Percentiles rank a stretch among this genome's conserved stretches.
phyloP scores from a whole-genome alignment of 2,888 invertebrate species.

The Melitaea athalia region DNA sequence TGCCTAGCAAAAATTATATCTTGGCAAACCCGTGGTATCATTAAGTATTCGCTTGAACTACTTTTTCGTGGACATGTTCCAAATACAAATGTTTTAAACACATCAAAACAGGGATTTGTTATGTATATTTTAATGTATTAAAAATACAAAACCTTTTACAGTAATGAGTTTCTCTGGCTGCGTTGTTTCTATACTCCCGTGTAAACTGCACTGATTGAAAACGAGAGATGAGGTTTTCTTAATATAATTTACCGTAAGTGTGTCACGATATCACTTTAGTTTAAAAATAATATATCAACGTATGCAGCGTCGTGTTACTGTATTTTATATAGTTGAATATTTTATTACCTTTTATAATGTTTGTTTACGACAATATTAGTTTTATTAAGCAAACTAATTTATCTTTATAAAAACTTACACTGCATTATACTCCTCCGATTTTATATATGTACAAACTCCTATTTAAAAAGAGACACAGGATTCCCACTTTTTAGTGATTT shows the following conservation, averaged over 20 bases:
- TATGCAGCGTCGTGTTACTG: neutral
- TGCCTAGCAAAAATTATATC: slow-evolving; percentile 47
- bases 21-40: slow-evolving; percentile 51
- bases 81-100: slow-evolving; percentile 14
- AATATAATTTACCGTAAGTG: slow-evolving; percentile 29
- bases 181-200: slow-evolving; percentile 28
- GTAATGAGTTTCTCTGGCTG: slow-evolving; percentile 32
- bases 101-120: slow-evolving; percentile 16
- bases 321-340: neutral
- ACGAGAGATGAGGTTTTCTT: slow-evolving; percentile 31
- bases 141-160: slow-evolving; percentile 34
- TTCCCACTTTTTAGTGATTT: no score
- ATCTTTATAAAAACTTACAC: no score
- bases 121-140: slow-evolving; percentile 28
- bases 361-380: no score
- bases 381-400: no score
- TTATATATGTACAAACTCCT: no score
- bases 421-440: no score
- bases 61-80: slow-evolving; percentile 34
- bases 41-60: slow-evolving; percentile 51
- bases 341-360: neutral
- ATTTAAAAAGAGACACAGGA: no score
- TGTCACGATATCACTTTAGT: slow-evolving; percentile 24
- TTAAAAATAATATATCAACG: neutral
- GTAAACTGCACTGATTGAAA: slow-evolving; percentile 33